Conservation (phyloP, 2,797 vertebrate species). For the Mycteria americana region DNA sequence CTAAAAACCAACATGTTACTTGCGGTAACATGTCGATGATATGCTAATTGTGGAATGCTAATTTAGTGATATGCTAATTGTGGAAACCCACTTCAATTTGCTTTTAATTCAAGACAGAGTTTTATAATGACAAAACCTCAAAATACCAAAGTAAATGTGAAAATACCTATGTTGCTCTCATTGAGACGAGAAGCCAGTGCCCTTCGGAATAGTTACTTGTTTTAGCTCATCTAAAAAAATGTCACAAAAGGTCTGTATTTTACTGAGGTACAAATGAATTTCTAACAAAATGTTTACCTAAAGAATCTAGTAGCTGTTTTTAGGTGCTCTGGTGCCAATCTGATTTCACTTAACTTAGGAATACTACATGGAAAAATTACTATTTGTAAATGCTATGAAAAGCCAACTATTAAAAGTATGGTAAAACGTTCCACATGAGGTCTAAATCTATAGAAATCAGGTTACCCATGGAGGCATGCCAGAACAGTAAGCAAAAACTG, state of each 20-base stretch:
- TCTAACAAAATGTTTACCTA: background rate
- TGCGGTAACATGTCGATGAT: fast-evolving
- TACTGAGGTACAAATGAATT: background rate
- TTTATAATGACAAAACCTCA: background rate
- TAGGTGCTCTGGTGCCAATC: background rate
- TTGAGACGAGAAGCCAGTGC: background rate
- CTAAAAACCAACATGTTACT: background rate
- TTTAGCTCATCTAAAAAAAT: background rate
- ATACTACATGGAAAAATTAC: background rate
- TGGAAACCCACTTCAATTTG: background rate
- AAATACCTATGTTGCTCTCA: background rate
- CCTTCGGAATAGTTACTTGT: background rate
- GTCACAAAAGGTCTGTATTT: background rate
- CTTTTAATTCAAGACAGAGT: background rate
- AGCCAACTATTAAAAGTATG: background rate
- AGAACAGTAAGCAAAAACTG: background rate
- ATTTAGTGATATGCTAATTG: background rate
- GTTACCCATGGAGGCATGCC: background rate
- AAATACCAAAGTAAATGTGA: background rate
- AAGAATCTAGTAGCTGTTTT: background rate
- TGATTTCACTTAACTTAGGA: background rate
- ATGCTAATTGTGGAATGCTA: background rate
- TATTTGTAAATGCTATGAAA: background rate
- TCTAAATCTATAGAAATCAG: background rate
- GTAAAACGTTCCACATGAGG: background rate